phyloP scores from a whole-genome alignment of 2,797 vertebrate species.

The Salarias fasciatus region DNA sequence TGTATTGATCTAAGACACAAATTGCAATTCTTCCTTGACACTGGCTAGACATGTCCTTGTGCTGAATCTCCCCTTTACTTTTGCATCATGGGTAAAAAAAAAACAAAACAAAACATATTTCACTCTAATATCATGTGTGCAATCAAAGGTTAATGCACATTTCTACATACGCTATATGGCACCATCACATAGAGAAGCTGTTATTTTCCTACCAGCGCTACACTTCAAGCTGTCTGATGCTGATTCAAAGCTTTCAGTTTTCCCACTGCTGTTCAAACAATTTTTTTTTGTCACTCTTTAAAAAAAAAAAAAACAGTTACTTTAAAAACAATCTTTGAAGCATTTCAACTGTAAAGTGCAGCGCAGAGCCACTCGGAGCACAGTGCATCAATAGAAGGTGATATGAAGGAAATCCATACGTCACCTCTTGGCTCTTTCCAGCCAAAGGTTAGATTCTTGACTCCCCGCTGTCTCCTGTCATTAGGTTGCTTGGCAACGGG shows the following conservation, averaged over 20 bases:
- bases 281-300: slow-evolving; percentile 20
- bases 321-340: slow-evolving; percentile 36
- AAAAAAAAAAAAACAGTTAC: slow-evolving; percentile 23
- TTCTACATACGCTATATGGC: slow-evolving; percentile 40
- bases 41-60: slow-evolving; percentile 20
- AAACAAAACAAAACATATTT: too few relatives aligned
- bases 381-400: slow-evolving; percentile 61
- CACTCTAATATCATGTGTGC: slow-evolving; percentile 18
- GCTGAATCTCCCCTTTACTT: slow-evolving; percentile 15
- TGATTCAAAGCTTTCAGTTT: slow-evolving; percentile 51
- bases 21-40: slow-evolving; percentile 8
- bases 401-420: slow-evolving; percentile 78
- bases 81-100: slow-evolving; percentile 22
- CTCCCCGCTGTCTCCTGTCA: slow-evolving; percentile 82
- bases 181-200: slow-evolving; percentile 35
- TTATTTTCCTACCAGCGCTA: slow-evolving; percentile 41
- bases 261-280: slow-evolving; percentile 7
- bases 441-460: slow-evolving; percentile 84
- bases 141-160: slow-evolving; percentile 37
- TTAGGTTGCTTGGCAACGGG: slow-evolving; percentile 82
- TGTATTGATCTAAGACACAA: too few relatives aligned
- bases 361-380: slow-evolving; percentile 28
- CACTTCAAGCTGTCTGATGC: slow-evolving; percentile 28
- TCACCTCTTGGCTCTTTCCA: slow-evolving; percentile 80
- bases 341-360: slow-evolving; percentile 38